Evolutionary conservation across 2,797 vertebrate genomes (phyloP).

Genomic region (Anabas testudineus): DNA sequence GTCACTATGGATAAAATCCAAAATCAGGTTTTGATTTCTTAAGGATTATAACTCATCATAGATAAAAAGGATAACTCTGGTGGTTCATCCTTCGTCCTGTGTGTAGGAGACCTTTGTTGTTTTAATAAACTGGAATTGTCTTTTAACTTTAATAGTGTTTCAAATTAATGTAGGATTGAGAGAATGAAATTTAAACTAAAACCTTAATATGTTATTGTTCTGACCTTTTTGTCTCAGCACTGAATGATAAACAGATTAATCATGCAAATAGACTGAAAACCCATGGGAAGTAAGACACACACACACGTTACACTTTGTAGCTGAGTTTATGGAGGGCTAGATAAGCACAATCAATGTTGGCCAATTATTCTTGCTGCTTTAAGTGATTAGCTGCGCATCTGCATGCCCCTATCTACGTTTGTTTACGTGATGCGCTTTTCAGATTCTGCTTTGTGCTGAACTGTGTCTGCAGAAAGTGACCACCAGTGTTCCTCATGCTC

Average conservation of each 20-base stretch:
- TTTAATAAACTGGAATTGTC: neutral
- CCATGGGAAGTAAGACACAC: conserved; percentile 15
- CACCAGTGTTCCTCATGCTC: conserved; percentile 30
- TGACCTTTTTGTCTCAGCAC: conserved; percentile 42
- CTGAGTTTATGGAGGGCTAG: conserved; percentile 59
- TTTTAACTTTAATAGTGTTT: conserved; percentile 10
- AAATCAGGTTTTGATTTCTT: neutral
- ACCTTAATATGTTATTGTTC: conserved; percentile 31
- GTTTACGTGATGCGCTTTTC: conserved; percentile 47
- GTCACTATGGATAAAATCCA: too few relatives aligned
- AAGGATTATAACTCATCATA: neutral
- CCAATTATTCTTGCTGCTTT: conserved; percentile 71
- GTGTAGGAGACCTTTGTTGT: too few relatives aligned
- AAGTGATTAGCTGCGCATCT: conserved; percentile 68
- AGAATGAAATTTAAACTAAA: conserved; percentile 25
- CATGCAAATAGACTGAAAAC: conserved; percentile 53
- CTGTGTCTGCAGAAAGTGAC: conserved; percentile 55
- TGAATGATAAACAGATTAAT: conserved; percentile 52
- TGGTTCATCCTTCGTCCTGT: neutral
- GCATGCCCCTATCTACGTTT: conserved; percentile 45
- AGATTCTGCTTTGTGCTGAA: conserved; percentile 57
- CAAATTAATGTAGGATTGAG: neutral
- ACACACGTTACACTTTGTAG: conserved; percentile 35
- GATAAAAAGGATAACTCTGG: neutral
- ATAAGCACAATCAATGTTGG: conserved; percentile 78